phyloP scores from a whole-genome alignment of 2,888 invertebrate species.

The Dione vanillae region DNA sequence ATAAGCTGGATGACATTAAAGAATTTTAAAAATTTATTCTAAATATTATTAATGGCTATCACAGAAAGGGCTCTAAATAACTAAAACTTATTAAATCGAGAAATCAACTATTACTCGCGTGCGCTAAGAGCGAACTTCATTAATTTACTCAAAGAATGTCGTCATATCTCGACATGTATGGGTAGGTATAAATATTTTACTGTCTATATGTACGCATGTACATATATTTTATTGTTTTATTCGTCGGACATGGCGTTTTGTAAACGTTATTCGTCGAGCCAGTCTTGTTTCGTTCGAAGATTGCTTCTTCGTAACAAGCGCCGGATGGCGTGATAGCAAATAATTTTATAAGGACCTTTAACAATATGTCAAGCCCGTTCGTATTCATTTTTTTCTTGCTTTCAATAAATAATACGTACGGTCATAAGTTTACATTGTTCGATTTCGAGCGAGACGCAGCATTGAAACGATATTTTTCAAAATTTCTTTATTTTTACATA shows the following conservation, averaged over 20 bases:
- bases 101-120: conserved; percentile 68
- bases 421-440: conserved; percentile 82
- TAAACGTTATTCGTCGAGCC: conserved; percentile 57
- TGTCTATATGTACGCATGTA: conserved; percentile 53
- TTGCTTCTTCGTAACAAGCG: conserved; percentile 71
- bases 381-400: conserved; percentile 72
- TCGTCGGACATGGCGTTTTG: conserved; percentile 58
- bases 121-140: conserved; percentile 63
- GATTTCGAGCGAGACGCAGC: conserved; percentile 68
- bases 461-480: conserved; percentile 76
- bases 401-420: conserved; percentile 80
- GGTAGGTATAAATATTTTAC: conserved; percentile 50
- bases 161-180: conserved; percentile 53
- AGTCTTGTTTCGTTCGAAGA: conserved; percentile 64
- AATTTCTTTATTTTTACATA: conserved; percentile 68
- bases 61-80: conserved; percentile 65
- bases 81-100: conserved; percentile 72
- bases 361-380: conserved; percentile 79
- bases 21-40: conserved; percentile 82
- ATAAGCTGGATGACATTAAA: conserved; percentile 84
- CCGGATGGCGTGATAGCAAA: conserved; percentile 82
- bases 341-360: conserved; percentile 81
- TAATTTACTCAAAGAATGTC: conserved; percentile 58
- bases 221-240: conserved; percentile 57
- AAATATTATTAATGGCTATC: conserved; percentile 80